Conservation (phyloP, 92 coral and sea anemone species). For the Anthopleura xanthogrammica region DNA sequence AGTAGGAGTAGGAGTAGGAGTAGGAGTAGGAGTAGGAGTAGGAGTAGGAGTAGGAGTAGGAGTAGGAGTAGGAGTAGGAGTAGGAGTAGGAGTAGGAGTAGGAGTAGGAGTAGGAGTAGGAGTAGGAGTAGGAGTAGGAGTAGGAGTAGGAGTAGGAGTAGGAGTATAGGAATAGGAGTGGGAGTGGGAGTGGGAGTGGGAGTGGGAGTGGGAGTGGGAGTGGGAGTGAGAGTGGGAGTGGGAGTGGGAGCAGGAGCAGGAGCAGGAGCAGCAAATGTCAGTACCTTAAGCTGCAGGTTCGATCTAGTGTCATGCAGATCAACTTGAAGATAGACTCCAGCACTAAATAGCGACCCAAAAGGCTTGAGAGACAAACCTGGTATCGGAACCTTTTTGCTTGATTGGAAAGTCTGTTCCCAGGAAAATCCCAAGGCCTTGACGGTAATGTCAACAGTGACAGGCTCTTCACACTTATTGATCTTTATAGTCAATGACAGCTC, state of each 20-base stretch:
- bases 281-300: slow-evolving; percentile 29
- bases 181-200: no score
- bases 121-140: background rate
- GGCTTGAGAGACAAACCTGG: slow-evolving; percentile 24
- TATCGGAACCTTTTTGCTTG: slow-evolving; percentile 16
- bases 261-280: background rate
- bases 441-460: slow-evolving; percentile 31
- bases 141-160: background rate
- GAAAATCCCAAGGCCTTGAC: slow-evolving; percentile 14
- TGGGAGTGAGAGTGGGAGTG: no score
- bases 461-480: slow-evolving; percentile 48
- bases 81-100: background rate
- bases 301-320: slow-evolving; percentile 17
- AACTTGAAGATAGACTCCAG: slow-evolving; percentile 35
- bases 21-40: background rate
- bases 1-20: background rate
- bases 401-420: slow-evolving; percentile 26
- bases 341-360: background rate
- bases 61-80: background rate
- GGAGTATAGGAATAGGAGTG: no score
- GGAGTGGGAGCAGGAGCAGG: no score
- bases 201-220: no score
- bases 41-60: no score
- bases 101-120: background rate
- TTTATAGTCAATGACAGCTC: slow-evolving; percentile 20